Conservation (phyloP, 2,888 invertebrate genomes). For the Aproaerema taeniolella region DNA sequence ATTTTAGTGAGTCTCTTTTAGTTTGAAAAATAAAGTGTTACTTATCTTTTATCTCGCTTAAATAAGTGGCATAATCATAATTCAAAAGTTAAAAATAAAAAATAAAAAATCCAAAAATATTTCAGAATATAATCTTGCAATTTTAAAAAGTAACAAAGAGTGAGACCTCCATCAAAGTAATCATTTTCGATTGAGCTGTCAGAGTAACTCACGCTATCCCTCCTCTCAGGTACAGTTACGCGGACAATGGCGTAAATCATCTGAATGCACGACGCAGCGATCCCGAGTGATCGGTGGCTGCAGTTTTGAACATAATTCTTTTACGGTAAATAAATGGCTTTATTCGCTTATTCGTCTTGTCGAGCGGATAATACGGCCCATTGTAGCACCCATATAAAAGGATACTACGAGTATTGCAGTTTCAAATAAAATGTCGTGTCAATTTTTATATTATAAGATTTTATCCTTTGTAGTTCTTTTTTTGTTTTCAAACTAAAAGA, state of each 20-base stretch:
- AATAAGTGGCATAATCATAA: neutral
- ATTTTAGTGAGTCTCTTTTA: conserved; percentile 25
- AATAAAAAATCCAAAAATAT: neutral
- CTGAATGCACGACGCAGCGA: conserved; percentile 30
- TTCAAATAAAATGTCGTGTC: too few relatives aligned
- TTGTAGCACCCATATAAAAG: too few relatives aligned
- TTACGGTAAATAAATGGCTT: too few relatives aligned
- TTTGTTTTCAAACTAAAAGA: too few relatives aligned
- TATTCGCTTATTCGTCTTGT: too few relatives aligned
- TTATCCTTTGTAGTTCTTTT: too few relatives aligned
- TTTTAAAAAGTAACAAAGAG: conserved; percentile 8
- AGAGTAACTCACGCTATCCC: conserved; percentile 45
- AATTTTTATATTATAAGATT: too few relatives aligned
- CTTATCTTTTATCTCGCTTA: neutral
- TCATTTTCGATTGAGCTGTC: conserved; percentile 56
- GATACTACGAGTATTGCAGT: too few relatives aligned
- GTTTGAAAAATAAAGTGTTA: conserved; percentile 27
- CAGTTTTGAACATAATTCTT: conserved; percentile 11
- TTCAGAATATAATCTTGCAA: neutral
- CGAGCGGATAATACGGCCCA: too few relatives aligned
- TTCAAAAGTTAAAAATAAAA: neutral
- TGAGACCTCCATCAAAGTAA: conserved; percentile 31
- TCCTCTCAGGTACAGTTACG: conserved; percentile 28
- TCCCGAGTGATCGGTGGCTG: conserved; percentile 33
- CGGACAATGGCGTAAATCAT: conserved; percentile 44